A percentile compares a stretch with the other conserved stretches of the same genome.
Evolutionary conservation across 23 tunicate species (phyloP).

Genomic region (Trididemnum miniatum): DNA sequence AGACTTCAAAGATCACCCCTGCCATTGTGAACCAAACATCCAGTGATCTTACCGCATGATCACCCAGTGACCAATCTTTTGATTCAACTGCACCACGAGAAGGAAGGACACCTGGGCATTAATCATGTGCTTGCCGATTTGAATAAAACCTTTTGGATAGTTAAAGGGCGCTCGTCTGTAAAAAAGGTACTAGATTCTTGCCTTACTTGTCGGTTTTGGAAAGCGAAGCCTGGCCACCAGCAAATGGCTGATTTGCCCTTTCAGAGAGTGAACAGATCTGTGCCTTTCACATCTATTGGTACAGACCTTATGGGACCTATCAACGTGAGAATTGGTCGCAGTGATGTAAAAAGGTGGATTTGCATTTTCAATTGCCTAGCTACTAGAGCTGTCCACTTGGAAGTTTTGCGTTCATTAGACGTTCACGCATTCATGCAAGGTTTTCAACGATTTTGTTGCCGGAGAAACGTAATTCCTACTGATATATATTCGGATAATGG

Average conservation of each 20-base stretch:
- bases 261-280: neutral
- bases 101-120: conserved; percentile 15
- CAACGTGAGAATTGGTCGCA: conserved; percentile 40
- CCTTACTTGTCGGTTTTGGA: neutral
- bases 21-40: no score
- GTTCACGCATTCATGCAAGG: conserved; percentile 27
- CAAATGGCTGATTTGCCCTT: conserved; percentile 27
- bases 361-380: conserved; percentile 28
- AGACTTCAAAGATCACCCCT: no score
- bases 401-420: conserved; percentile 15
- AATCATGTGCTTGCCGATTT: neutral
- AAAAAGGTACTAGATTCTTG: neutral
- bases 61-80: neutral
- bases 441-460: neutral
- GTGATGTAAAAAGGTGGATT: conserved; percentile 29
- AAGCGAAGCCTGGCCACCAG: neutral
- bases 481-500: conserved; percentile 21
- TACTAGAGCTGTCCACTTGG: conserved; percentile 33
- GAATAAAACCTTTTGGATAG: conserved; percentile 13
- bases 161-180: conserved; percentile 22
- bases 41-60: no score
- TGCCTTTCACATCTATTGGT: conserved; percentile 12
- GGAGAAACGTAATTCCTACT: neutral
- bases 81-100: neutral
- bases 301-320: conserved; percentile 31